Conservation (phyloP, 2,888 invertebrate genomes). For the Scaptomyza parva region DNA sequence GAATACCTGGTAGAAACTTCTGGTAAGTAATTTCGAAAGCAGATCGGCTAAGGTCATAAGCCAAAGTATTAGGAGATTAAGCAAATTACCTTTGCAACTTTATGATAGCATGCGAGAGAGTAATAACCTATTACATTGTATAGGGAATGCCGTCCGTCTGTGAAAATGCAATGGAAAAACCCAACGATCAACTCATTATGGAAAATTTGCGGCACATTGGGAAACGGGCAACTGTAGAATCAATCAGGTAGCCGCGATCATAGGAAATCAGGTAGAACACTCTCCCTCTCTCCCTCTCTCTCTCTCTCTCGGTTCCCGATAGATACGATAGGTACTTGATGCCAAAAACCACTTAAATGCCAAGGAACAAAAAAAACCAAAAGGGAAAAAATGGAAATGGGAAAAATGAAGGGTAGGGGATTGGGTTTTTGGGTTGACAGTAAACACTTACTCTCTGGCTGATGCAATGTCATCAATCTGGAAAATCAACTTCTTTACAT, state of each 20-base stretch:
- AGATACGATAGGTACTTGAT: slow-evolving; percentile 37
- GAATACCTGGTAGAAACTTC: background rate
- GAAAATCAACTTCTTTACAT: slow-evolving; percentile 69
- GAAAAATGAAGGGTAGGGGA: background rate
- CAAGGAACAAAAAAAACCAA: slow-evolving; percentile 4
- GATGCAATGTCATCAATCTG: slow-evolving; percentile 74
- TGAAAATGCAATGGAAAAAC: slow-evolving; percentile 55
- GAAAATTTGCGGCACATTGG: slow-evolving; percentile 75
- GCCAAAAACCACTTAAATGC: slow-evolving; percentile 50
- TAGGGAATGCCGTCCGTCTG: slow-evolving; percentile 8
- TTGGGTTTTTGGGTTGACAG: slow-evolving; percentile 20
- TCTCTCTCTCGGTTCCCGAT: background rate
- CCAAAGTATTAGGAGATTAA: slow-evolving; percentile 17
- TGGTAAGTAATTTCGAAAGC: slow-evolving; percentile 6
- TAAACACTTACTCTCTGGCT: slow-evolving; percentile 62
- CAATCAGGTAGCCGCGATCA: slow-evolving; percentile 43
- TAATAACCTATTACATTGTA: slow-evolving; percentile 23
- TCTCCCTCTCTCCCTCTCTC: too few species aligned
- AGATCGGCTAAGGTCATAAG: slow-evolving; percentile 19
- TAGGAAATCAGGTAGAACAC: slow-evolving; percentile 40
- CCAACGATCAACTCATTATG: slow-evolving; percentile 67
- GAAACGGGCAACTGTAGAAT: slow-evolving; percentile 1
- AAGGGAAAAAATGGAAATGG: background rate
- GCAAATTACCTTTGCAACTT: slow-evolving; percentile 52
- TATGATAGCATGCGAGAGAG: slow-evolving; percentile 5